Base-by-base conservation (phyloP, 2,797 vertebrate genomes). In the Galagoides demidoff region DNA sequence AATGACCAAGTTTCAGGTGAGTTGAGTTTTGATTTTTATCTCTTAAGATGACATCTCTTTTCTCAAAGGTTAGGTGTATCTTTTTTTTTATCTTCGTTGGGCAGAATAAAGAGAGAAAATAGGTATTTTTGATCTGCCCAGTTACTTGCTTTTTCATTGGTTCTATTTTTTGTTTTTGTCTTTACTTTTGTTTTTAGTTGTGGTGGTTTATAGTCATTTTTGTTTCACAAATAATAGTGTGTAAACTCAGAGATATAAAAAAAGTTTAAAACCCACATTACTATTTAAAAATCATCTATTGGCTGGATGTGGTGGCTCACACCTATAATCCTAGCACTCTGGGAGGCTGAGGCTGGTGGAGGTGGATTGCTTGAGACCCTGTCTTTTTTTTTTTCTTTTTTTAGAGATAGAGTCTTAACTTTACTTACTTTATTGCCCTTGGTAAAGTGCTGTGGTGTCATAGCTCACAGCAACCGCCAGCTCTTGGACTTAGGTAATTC, bases 1-100 rank as follows among this genome's bases (percentile, higher is more conserved):
- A 76, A 90, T 90, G 95, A 90, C 45, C 66, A 39, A 68, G 59
- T 74, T 14, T 89, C 82, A 76, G 82, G 91, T 90, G 74, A 93
- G 91, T 68, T 59, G 73, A 78, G 73, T 85, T 79, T 61, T 34
- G 37, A 43, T 22, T 90, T 89, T 89, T 27, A 3, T 31, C 59
- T 61, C 22, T 77, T 71, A 77, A 82, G 22, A 68, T 74, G 81
- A 12, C 20, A 29, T 68, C 57, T 27, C 8, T 45, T 76, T 85
- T 31, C 64, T 93, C 63, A 77, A 63, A 90, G n/a, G 27, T 86
- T 12, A 76, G n/a, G 11, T 14, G 29, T 57, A 1, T 61, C 39
- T 61, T 7, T 39, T 7, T 39, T 23, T 63, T 43, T 37, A 43
- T 86, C n/a, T 85, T 59, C 1, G 12, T 3, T 82, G 76, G 16